Evolutionary conservation across 2,113 vertebrate species (phyloP), one percentile per base, ranked within the genome.

Genomic region (Variabilichromis moorii): DNA sequence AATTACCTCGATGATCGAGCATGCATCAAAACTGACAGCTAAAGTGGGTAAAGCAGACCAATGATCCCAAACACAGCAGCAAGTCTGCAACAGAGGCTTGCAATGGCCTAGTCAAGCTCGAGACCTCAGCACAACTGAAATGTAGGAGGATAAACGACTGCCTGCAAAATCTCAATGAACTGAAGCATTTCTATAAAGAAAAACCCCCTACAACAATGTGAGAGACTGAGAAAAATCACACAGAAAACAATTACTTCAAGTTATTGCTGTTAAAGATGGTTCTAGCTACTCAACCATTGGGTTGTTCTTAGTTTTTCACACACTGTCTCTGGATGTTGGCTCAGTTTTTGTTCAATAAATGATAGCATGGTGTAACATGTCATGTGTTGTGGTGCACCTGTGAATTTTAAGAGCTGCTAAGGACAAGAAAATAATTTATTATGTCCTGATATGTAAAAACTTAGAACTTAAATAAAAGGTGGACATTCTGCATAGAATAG

Each of bases 311-410:
- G 21, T 19, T 47, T 76, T 47, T 76, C 68, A 17, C 68, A 73
- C 4, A 73, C 68, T 17, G 40, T 47, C 14, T 47, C 40, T 73
- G 13, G 37, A 73, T 73, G 8, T 17, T 73, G 13, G 13, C 40
- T 73, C 40, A 73, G 33, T 73, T 73, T 73, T 17, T 73, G n/a
- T 45, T 16, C 40, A 73, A 73, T 73, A 73, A 73, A 73, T 73
- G 14, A 73, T 45, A 26, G 14, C 40, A 47, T n/a, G 61, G 37
- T 71, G 66, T 1, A 42, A 42, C 0, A 73, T 45, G 37, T 45
- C 68, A 45, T 17, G 40, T 73, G 68, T 17, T 28, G 40, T 47
- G 24, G 68, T 26, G 1, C 4, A 73, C 40, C 13, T 73, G 33
- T 40, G n/a, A 14, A 68, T 68, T 40, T 40, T 40, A 68, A 40